Evolutionary conservation across 2,113 vertebrate species (phyloP), one percentile per base, ranked within the genome.

Genomic region (Aptenodytes patagonicus): DNA sequence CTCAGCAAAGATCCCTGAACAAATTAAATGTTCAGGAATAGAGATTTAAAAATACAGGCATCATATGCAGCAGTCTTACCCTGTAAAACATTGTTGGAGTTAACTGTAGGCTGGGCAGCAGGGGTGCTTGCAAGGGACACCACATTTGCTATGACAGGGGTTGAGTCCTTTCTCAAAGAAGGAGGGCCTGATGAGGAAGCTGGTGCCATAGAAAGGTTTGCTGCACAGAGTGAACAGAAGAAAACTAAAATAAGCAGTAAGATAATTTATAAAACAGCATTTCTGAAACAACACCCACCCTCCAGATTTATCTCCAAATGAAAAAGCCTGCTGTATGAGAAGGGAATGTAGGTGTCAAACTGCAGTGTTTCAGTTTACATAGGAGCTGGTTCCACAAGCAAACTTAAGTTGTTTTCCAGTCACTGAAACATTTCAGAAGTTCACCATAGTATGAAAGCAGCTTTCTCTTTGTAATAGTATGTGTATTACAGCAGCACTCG

Each of bases 71-170:
- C 61, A 88, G 93, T 17, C 96, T 90, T 98, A 99, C 99, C 99
- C 98, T 99, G 99, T 96, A 98, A 97, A 64, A 98, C 97, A 12
- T 98, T 97, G 97, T 97, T 98, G 85, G 99, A 98, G 55, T 98
- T 97, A 46, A 98, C 97, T 3, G 96, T 98, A 40, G 98, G 98
- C 94, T 99, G 98, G 73, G 97, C 98, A 61, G 98, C 97, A 65
- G 98, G 98, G 64, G 98, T 88, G 86, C 97, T 99, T 20, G 99
- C 99, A 22, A 99, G 98, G 6, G 99, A 99, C 61, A 99, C 98
- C 66, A 99, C 99, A 21, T 99, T 99, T 96, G 99, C 99, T 95
- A 99, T 99, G 86, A 99, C 98, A 14, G 99, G 99, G n/a, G 99
- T 99, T 46, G 98, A 98, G 95, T 99, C 99, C 91, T 99, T 99